Base-by-base conservation (phyloP, 1,140 invertebrate species). In the Calosoma granatense region DNA sequence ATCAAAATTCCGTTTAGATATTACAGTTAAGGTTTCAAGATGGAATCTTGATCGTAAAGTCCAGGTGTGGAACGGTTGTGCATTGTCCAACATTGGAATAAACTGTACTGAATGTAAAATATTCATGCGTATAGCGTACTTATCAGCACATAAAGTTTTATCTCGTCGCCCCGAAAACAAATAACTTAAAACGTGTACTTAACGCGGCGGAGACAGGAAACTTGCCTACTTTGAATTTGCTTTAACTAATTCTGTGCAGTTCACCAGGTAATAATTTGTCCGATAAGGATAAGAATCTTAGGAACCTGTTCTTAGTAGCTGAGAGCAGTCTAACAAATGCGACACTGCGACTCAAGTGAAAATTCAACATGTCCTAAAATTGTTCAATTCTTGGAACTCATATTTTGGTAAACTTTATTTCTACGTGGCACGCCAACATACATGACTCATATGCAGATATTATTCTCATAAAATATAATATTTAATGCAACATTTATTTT, bases 141-240 rank as follows among this genome's bases (percentile, higher is more conserved):
- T 47, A 47, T 47, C 41, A 47, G 41, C 41, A 17, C 41, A 47
- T 47, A 47, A 47, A 47, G 41, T 47, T 47, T 47, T 47, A 47
- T 47, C 41, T 47, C 41, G 41, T 47, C 41, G 41, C 41, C 41
- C 41, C 41, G 17, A 47, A 47, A 47, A 47, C 41, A 47, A 47
- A 47, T 47, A 47, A 47, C 41, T 47, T 47, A 47, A 47, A 47
- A 47, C 17, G 41, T 47, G 41, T 47, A 47, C 41, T 47, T 47
- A 47, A 47, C 3, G 9, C 9, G 41, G 17, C 41, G 41, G 15
- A 17, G 41, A 17, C 41, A 47, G 41, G 41, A 47, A 47, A 17
- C 41, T 47, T 47, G 41, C 41, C 41, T 9, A 12, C 41, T 47
- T 47, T 47, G 41, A 47, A 47, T 47, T 47, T 47, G 41, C 41